Percentiles rank a stretch among this genome's conserved stretches.
Evolutionary conservation across 1,140 invertebrate genomes (phyloP).

Genomic region (Heterodera schachtii): DNA sequence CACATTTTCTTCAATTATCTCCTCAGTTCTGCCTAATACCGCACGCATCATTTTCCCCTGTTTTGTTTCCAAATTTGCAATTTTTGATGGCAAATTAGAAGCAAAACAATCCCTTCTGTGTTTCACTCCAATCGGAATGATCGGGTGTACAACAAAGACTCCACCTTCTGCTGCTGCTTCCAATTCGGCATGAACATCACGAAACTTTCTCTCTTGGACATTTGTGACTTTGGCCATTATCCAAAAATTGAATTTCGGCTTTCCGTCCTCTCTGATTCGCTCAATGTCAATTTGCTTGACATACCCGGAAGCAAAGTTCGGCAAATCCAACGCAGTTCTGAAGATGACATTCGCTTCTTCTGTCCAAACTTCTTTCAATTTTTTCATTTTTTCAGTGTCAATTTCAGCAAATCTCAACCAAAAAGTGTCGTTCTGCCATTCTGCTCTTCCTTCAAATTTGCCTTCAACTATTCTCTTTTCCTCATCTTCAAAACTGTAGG

Average conservation of each 20-base stretch:
- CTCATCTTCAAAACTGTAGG: conserved; percentile 3
- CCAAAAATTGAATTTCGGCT: conserved; percentile 10
- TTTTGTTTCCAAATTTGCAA: not conserved
- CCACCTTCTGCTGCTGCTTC: not conserved
- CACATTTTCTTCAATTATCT: not conserved
- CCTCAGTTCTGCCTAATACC: not conserved
- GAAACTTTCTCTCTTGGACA: not conserved
- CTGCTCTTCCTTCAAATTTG: not conserved
- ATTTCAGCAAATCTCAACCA: not conserved
- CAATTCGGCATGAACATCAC: conserved; percentile 4
- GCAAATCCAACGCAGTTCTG: not conserved
- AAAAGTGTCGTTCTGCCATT: not conserved
- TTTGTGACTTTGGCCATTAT: conserved; percentile 1
- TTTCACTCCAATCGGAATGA: not conserved
- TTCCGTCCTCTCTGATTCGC: not conserved
- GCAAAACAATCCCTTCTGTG: not conserved
- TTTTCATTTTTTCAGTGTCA: not conserved
- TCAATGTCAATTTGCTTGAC: not conserved
- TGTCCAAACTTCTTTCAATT: not conserved
- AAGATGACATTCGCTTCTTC: not conserved
- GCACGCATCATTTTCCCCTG: conserved; percentile 9
- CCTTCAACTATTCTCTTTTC: not conserved
- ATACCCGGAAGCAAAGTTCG: not conserved
- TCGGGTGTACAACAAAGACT: not conserved
- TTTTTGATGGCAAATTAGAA: not conserved